Conservation (phyloP, 2,113 vertebrate genomes). For the Leptosomus discolor region DNA sequence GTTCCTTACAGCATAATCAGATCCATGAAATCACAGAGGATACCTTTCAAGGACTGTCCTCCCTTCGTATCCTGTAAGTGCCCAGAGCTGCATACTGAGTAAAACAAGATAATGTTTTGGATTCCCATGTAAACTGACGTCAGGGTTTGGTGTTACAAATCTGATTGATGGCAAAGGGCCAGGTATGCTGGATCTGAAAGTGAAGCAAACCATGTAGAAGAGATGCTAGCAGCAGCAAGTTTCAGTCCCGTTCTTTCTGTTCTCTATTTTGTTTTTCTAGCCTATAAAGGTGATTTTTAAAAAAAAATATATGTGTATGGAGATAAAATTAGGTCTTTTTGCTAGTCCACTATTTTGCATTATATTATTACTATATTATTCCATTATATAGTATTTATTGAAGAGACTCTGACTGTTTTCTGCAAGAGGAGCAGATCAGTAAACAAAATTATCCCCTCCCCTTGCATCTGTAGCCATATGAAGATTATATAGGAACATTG, state of each 20-base stretch:
- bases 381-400: not conserved
- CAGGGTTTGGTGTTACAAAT: not conserved
- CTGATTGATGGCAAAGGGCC: not conserved
- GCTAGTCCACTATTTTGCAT: not conserved
- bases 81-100: not conserved
- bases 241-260: not conserved
- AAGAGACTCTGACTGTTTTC: not conserved
- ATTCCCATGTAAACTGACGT: not conserved
- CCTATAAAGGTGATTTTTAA: not conserved
- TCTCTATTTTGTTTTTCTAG: not conserved
- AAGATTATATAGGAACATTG: not conserved
- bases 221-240: not conserved
- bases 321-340: too few species aligned
- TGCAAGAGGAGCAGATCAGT: not conserved
- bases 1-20: slow-evolving; percentile 91
- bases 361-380: not conserved
- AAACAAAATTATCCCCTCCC: not conserved
- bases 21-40: slow-evolving; percentile 84
- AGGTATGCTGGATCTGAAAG: not conserved
- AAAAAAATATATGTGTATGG: too few species aligned
- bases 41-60: slow-evolving; percentile 85
- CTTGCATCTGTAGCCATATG: not conserved
- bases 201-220: not conserved
- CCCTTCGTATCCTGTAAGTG: slow-evolving; percentile 90
- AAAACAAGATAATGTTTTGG: not conserved